Evolutionary conservation across 2,113 vertebrate species (phyloP).

Genomic region (Platanista minor): DNA sequence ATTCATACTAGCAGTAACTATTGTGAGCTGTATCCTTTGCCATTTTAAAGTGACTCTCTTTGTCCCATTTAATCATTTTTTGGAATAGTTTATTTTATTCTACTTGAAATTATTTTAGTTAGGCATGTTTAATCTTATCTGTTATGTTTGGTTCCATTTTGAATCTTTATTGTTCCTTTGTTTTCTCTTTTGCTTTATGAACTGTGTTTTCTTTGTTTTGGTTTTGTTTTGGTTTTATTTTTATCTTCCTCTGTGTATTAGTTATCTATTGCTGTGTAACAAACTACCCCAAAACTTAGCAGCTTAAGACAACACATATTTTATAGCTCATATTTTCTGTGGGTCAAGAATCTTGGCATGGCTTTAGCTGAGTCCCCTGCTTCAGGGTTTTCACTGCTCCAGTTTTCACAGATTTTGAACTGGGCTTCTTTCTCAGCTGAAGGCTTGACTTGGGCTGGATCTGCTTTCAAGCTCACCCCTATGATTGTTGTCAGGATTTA

Average conservation of each 20-base stretch:
- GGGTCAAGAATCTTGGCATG: not conserved
- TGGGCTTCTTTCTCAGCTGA: not conserved
- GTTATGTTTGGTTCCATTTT: not conserved
- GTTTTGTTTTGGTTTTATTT: not conserved
- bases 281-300: not conserved
- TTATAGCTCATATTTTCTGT: not conserved
- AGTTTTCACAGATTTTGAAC: not conserved
- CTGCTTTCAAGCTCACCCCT: not conserved
- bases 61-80: not conserved
- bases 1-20: not conserved
- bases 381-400: not conserved
- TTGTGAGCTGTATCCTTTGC: not conserved
- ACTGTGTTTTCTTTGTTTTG: not conserved
- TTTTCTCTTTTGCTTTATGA: slow-evolving; percentile 17
- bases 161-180: not conserved
- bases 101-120: slow-evolving; percentile 1
- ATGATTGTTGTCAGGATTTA: not conserved
- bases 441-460: not conserved
- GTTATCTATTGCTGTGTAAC: not conserved
- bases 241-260: not conserved
- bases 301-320: not conserved
- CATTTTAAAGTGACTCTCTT: not conserved
- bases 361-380: not conserved
- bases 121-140: slow-evolving; percentile 8
- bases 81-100: not conserved